phyloP scores from a whole-genome alignment of 1,140 invertebrate genomes.

The Aphelinus atriplicis region DNA sequence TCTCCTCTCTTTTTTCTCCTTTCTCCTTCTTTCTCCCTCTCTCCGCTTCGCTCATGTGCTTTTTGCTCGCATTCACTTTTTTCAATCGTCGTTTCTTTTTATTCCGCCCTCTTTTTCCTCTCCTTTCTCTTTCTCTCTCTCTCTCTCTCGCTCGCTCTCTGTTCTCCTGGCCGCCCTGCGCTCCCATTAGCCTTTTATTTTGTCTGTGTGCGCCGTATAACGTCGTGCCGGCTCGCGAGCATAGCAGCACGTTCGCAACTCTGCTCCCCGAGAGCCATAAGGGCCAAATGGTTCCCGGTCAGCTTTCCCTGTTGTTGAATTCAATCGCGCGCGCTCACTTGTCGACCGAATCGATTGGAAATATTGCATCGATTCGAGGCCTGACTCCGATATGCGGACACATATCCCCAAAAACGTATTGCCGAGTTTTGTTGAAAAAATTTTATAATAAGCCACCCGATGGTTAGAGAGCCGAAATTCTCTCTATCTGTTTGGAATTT shows the following conservation, averaged over 20 bases:
- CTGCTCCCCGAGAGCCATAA: conserved; percentile 26
- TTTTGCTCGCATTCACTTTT: conserved; percentile 28
- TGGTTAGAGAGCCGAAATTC: no score
- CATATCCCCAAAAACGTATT: no score
- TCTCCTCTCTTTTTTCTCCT: conserved; percentile 30
- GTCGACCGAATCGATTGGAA: no score
- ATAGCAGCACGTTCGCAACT: conserved; percentile 3
- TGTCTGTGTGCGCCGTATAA: conserved; percentile 53
- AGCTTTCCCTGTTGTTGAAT: conserved; percentile 43
- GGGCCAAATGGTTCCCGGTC: conserved; percentile 60
- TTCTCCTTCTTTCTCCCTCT: conserved; percentile 15
- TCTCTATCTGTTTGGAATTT: not conserved
- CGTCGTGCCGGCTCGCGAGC: conserved; percentile 25
- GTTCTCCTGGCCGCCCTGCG: conserved; percentile 25
- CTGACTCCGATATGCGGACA: no score
- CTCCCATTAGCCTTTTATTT: conserved; percentile 54
- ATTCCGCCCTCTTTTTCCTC: conserved; percentile 27
- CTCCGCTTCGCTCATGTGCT: not conserved
- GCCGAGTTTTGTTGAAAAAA: no score
- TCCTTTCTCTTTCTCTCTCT: not conserved
- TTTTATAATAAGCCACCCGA: no score
- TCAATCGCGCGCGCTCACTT: not conserved
- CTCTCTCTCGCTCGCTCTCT: no score
- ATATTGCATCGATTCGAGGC: no score
- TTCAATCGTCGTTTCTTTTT: conserved; percentile 31